Base-by-base conservation (phyloP, 23 tunicate genomes). In the Trididemnum clinides region DNA sequence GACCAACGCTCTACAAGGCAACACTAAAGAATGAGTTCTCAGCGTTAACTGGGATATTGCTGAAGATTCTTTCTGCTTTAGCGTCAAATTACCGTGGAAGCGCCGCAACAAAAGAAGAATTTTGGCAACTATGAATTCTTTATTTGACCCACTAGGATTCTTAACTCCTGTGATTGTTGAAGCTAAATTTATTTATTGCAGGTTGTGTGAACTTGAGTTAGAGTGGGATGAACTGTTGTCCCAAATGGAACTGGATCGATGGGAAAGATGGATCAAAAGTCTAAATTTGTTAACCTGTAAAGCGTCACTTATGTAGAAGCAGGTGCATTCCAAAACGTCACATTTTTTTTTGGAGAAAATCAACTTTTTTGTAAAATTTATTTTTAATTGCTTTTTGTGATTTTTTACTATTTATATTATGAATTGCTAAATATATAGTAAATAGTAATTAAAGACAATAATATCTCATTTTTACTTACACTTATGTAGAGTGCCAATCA, bases 41-140 rank as follows among this genome's bases (percentile, higher is more conserved):
- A 86, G 91, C 1, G 63, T 81, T 3, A 33, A 27, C 34, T 86
- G 85, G 90, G 18, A 32, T 27, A 23, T 78, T 0, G 64, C 31
- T 21, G 34, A 12, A 7, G 85, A 86, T 44, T 49, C 64, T 5
- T 62, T 78, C n/a, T 20, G 29, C 4, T 64, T 78, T n/a, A 27
- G 25, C 0, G 36, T 69, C 10, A 5, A 28, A 3, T 27, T 78
- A 18, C 63, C 49, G 28, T 28, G 27, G 36, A 86, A 28, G 34
- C 78, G 85, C 1, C 50, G 57, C 51, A 87, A 85, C 29, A 71
- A 82, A 5, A 39, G 78, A 6, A 65, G 85, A 33, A 49, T 69
- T 10, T 25, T 74, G 28, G 19, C 81, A 5, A 74, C 59, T 26
- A 39, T 38, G 34, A 74, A 74, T 25, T 35, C 64, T 39, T 18